A percentile compares a stretch with the other conserved stretches of the same genome.
Evolutionary conservation across 2,888 invertebrate genomes (phyloP).

Genomic region (Eustalomyia histrio): DNA sequence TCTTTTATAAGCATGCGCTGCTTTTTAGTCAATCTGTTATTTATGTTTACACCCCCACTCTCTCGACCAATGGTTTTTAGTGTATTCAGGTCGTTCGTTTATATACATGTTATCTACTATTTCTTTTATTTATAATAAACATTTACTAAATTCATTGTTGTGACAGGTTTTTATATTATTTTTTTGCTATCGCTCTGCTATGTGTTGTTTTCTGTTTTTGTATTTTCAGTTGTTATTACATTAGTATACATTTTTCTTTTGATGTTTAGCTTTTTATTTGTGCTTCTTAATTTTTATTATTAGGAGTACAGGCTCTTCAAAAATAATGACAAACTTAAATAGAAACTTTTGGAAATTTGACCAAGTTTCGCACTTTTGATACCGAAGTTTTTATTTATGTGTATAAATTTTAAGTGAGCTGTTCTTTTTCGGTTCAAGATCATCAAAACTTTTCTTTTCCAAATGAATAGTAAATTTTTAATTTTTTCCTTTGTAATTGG

Average conservation of each 20-base stretch:
- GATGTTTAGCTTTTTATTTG: constrained; percentile 13
- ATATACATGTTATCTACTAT: not conserved
- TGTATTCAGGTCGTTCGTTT: constrained; percentile 23
- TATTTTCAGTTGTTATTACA: not conserved
- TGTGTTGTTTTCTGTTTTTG: constrained; percentile 6
- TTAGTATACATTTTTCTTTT: not conserved
- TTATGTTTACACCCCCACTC: constrained; percentile 20
- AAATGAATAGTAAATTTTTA: no score
- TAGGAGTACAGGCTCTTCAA: constrained; percentile 53
- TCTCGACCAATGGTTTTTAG: constrained; percentile 1
- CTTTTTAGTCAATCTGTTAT: not conserved
- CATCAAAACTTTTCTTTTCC: no score
- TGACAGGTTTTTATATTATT: constrained; percentile 54
- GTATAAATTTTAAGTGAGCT: no score
- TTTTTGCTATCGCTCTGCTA: constrained; percentile 11
- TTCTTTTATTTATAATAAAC: constrained; percentile 28
- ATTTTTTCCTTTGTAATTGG: no score
- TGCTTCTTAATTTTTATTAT: constrained; percentile 28
- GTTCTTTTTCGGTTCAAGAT: no score
- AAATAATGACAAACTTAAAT: constrained; percentile 13
- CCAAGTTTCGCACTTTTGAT: no score
- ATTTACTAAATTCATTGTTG: constrained; percentile 53
- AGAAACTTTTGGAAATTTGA: not conserved
- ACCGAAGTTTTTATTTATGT: no score
- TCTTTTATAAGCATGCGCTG: constrained; percentile 30